These are phyloP conservation scores for Polypedilum vanderplanki DNA, from an alignment of 1,140 invertebrate genomes.

Conservation along the genomic window DNA sequence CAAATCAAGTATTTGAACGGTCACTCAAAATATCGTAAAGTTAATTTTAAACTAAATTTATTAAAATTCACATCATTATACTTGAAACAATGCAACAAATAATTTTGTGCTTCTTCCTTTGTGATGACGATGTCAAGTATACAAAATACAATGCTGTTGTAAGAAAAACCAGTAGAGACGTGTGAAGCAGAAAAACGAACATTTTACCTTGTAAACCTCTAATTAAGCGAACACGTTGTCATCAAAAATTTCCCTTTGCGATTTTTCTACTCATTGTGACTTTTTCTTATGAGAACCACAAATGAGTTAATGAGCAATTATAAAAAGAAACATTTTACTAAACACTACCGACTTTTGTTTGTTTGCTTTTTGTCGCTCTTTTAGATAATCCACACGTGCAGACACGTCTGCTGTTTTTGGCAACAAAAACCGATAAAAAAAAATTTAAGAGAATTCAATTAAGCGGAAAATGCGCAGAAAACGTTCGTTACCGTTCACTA, in stretches of 20 bases:
- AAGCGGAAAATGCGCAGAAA: slow-evolving; percentile 10
- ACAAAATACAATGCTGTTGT: background rate
- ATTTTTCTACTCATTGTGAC: background rate
- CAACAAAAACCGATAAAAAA: no score
- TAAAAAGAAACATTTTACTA: background rate
- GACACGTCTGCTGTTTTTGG: no score
- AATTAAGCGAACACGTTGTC: background rate
- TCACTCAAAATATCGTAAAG: background rate
- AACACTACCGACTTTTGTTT: background rate
- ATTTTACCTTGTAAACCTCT: background rate
- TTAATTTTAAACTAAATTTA: background rate
- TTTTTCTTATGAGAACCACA: background rate
- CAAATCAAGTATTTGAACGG: background rate
- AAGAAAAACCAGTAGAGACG: background rate
- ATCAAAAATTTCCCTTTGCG: background rate
- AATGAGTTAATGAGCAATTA: background rate
- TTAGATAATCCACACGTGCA: background rate
- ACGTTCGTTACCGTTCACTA: background rate
- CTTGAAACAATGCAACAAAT: background rate
- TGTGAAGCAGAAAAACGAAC: background rate
- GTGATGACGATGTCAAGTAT: background rate
- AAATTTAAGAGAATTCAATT: background rate
- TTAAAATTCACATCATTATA: background rate
- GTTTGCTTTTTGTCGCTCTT: background rate
- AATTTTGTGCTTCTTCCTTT: background rate